phyloP scores from a whole-genome alignment of 1,140 invertebrate species.

The Drosophila parabipectinata region DNA sequence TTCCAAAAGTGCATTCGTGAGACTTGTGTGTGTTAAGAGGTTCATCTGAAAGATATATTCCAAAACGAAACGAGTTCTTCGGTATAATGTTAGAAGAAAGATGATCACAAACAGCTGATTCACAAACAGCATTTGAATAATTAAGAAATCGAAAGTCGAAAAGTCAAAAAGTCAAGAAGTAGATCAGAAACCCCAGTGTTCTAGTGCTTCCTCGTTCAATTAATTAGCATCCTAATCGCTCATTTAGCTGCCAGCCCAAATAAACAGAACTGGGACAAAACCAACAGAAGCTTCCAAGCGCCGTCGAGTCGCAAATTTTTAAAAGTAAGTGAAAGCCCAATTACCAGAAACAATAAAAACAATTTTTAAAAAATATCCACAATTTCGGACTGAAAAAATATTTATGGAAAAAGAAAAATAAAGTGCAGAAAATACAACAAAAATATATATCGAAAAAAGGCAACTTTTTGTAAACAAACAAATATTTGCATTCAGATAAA shows the following conservation, averaged over 20 bases:
- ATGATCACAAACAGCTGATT: slow-evolving; percentile 56
- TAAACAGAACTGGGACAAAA: slow-evolving; percentile 35
- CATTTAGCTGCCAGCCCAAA: slow-evolving; percentile 51
- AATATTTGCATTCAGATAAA: slow-evolving; percentile 80
- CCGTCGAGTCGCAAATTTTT: slow-evolving; percentile 5
- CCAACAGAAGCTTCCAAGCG: not conserved
- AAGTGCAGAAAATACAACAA: slow-evolving; percentile 17
- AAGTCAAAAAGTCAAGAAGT: slow-evolving; percentile 1
- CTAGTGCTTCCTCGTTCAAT: slow-evolving; percentile 39
- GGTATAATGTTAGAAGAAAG: slow-evolving; percentile 8
- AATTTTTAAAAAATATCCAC: slow-evolving; percentile 4
- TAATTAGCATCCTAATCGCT: slow-evolving; percentile 70
- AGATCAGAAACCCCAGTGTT: slow-evolving; percentile 10
- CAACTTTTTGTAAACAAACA: slow-evolving; percentile 66
- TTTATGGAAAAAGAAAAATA: slow-evolving; percentile 28
- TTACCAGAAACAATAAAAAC: slow-evolving; percentile 46
- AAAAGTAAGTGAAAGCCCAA: slow-evolving; percentile 44
- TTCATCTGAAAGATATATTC: not conserved
- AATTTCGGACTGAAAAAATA: slow-evolving; percentile 24
- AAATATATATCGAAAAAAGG: slow-evolving; percentile 23
- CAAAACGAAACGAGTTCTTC: not conserved
- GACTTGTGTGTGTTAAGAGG: not conserved
- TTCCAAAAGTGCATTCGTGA: slow-evolving; percentile 11
- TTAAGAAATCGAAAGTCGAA: slow-evolving; percentile 18
- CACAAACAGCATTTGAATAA: slow-evolving; percentile 20